These are phyloP conservation scores for Rana temporaria DNA, from an alignment of 2,113 vertebrate species.

Conservation along the genomic window DNA sequence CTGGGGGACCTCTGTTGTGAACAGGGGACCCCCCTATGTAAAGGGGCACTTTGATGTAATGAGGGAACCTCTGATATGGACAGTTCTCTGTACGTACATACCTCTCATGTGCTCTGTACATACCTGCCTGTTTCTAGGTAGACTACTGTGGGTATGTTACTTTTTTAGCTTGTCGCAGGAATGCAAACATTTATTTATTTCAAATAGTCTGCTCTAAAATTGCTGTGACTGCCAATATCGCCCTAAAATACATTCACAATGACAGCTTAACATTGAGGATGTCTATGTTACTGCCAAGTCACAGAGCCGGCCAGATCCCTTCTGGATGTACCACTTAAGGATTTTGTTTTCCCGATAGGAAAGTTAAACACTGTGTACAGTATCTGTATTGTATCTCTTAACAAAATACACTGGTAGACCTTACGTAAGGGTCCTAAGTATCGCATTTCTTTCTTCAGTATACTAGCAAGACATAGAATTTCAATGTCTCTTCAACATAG, in stretches of 20 bases:
- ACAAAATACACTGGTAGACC: neutral
- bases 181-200: constrained; percentile 3
- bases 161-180: neutral
- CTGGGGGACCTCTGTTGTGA: too few species aligned
- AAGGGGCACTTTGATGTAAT: too few species aligned
- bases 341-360: constrained; percentile 23
- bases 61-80: too few species aligned
- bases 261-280: constrained; percentile 18
- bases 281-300: constrained; percentile 15
- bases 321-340: constrained; percentile 26
- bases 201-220: neutral
- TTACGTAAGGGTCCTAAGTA: neutral
- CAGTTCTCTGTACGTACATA: too few species aligned
- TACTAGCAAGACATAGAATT: too few species aligned
- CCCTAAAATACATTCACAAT: constrained; percentile 24
- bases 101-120: neutral
- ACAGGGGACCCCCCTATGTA: too few species aligned
- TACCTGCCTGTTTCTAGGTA: neutral
- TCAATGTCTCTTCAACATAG: too few species aligned
- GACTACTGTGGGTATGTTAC: neutral
- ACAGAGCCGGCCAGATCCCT: constrained; percentile 13
- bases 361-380: constrained; percentile 1
- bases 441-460: too few species aligned
- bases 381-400: constrained; percentile 1
- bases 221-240: constrained; percentile 18